Base-by-base conservation (phyloP, 2,113 vertebrate genomes). In the Mystacornis crossleyi region DNA sequence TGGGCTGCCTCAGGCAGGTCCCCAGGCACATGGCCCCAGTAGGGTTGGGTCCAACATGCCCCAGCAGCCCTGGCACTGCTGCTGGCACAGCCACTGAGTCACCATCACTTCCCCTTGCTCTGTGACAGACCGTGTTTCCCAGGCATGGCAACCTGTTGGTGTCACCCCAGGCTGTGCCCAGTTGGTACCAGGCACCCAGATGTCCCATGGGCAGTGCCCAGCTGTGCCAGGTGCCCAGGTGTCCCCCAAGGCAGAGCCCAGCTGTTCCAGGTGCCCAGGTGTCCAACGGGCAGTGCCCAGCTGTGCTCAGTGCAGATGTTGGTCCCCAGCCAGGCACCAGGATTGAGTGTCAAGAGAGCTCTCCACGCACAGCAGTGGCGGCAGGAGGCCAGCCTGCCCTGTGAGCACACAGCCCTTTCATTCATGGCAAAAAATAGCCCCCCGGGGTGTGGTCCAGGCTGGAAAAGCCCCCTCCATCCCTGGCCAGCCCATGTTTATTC, bases 371-470 rank as follows among this genome's bases (percentile, higher is more conserved):
- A 71, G 94, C 73, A 77, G 85, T 9, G 0, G 54, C 8, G 14
- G 91, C 91, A 92, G 75, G 93, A 87, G 82, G 91, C 92, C 89
- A 86, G 82, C 89, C 82, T 91, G 93, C 50, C 66, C 74, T 75
- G 78, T 2, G 6, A 96, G 88, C 55, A 93, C 89, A 97, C 96
- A 97, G 95, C 95, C 64, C 82, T 69, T 89, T 94, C 95, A 96
- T 96, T 97, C 97, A 97, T 87, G 51, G 90, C 91, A 94, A 96
- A 95, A 97, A 94, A 94, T 93, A 96, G 93, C 83, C 94, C 93
- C 85, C 93, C n/a, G 18, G 95, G 96, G 95, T 96, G 96, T 95
- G 96, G 95, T 82, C 64, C 92, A 58, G 78, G 71, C 90, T 97
- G 95, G 95, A 96, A 95, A 94, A 87, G 93, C 89, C 95, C 96